Evolutionary conservation across 1,140 invertebrate species (phyloP), one percentile per base, ranked within the genome.

Genomic region (Apocrypta bakeri): DNA sequence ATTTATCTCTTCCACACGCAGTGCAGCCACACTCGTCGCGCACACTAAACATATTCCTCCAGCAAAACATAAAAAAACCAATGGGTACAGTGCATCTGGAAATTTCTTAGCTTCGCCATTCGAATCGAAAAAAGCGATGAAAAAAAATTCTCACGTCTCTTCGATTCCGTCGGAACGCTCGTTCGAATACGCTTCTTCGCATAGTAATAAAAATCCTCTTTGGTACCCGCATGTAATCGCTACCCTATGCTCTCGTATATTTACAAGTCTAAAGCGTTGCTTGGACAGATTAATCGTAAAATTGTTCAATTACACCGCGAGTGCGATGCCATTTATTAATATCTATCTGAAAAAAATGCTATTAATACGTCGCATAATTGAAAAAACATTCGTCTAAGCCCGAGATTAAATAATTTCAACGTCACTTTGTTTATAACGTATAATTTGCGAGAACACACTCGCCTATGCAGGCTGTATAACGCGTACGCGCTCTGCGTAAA

Each of bases 401-500:
- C n/a, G n/a, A n/a, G n/a, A n/a, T n/a, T n/a, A n/a, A n/a, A n/a
- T n/a, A n/a, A n/a, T n/a, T n/a, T n/a, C n/a, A n/a, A n/a, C n/a
- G n/a, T n/a, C n/a, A n/a, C n/a, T n/a, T n/a, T n/a, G n/a, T n/a
- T n/a, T n/a, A n/a, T n/a, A n/a, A n/a, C 27, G 17, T 27, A 27
- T 64, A 9, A 27, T 27, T 33, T 29, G 6, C 29, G 29, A 42
- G 29, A 17, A 11, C 40, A 48, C 42, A 14, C 42, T 17, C 42
- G 42, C 42, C 42, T 56, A 56, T 42, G 24, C 71, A 12, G 33
- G 71, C 6, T 24, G 37, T 72, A 81, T 79, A 77, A 56, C 77
- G 85, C 83, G 81, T 81, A 71, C 61, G 17, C 66, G 68, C 79
- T 83, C 74, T 25, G 81, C 81, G 85, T 79, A 83, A 85, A 85